These are phyloP conservation scores for Otus sunia DNA, from an alignment of 2,113 vertebrate genomes.

Conservation along the genomic window DNA sequence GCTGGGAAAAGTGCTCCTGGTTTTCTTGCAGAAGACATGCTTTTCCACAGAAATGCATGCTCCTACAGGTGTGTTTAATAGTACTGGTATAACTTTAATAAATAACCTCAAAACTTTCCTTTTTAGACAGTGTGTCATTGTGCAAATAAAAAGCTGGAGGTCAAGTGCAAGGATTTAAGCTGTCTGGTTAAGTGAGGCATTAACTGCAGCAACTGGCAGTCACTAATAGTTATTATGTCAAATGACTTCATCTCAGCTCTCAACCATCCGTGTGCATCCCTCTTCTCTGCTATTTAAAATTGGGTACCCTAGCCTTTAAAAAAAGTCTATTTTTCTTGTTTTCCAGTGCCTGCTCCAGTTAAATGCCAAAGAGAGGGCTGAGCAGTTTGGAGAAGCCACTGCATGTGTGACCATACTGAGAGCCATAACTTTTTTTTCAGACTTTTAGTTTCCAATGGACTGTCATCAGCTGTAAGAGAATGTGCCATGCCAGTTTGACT, in stretches of 20 bases:
- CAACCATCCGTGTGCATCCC: not conserved
- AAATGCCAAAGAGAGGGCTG: not conserved
- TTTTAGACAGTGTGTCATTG: not conserved
- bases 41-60: not conserved
- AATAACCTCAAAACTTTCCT: not conserved
- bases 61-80: not conserved
- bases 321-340: not conserved
- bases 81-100: not conserved
- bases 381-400: not conserved
- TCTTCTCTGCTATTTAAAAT: not conserved
- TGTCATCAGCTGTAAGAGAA: not conserved
- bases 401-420: not conserved
- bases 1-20: not conserved
- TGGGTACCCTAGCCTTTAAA: not conserved
- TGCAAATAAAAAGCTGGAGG: not conserved
- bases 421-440: not conserved
- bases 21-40: not conserved
- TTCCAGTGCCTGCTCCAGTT: not conserved
- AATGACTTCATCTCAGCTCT: not conserved
- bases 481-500: not conserved
- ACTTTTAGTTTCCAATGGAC: not conserved
- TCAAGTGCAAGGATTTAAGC: not conserved
- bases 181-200: not conserved
- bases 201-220: not conserved
- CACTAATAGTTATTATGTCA: not conserved